A percentile compares a stretch with the other conserved stretches of the same genome.
phyloP scores from a whole-genome alignment of 2,888 invertebrate species.

The Iselma pallidipennis region DNA sequence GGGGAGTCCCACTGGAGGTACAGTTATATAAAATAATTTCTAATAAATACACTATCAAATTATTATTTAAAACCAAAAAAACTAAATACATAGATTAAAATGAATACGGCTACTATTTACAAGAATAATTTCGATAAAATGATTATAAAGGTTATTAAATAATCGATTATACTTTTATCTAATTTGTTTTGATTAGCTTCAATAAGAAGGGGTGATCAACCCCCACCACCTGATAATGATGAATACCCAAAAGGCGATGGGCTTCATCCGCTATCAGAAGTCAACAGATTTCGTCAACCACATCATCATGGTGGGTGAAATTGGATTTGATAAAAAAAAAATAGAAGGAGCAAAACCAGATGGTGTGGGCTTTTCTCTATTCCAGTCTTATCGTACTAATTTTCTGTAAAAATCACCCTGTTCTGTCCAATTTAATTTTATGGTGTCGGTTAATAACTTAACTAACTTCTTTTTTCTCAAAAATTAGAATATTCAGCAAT shows the following conservation, averaged over 20 bases:
- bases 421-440: constrained; percentile 15
- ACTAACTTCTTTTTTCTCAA: constrained; percentile 10
- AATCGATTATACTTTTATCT: constrained; percentile 2
- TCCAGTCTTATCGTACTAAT: constrained; percentile 16
- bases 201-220: constrained; percentile 51
- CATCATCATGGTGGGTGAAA: constrained; percentile 37
- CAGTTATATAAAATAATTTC: constrained; percentile 20
- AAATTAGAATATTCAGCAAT: too few relatives aligned
- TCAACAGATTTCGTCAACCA: constrained; percentile 39
- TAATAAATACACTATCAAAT: constrained; percentile 10
- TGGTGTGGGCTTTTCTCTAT: constrained; percentile 27
- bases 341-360: constrained; percentile 16
- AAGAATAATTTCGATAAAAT: constrained; percentile 1
- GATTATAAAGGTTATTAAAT: too few relatives aligned
- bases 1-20: constrained; percentile 48
- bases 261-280: constrained; percentile 48
- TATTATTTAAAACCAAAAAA: background rate
- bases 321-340: background rate
- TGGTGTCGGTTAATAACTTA: constrained; percentile 29
- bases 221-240: constrained; percentile 47
- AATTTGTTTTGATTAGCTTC: constrained; percentile 37
- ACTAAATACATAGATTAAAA: background rate
- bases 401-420: constrained; percentile 2
- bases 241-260: constrained; percentile 40
- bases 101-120: background rate